phyloP scores from a whole-genome alignment of 2,888 invertebrate species.

The Anarsia innoxiella region DNA sequence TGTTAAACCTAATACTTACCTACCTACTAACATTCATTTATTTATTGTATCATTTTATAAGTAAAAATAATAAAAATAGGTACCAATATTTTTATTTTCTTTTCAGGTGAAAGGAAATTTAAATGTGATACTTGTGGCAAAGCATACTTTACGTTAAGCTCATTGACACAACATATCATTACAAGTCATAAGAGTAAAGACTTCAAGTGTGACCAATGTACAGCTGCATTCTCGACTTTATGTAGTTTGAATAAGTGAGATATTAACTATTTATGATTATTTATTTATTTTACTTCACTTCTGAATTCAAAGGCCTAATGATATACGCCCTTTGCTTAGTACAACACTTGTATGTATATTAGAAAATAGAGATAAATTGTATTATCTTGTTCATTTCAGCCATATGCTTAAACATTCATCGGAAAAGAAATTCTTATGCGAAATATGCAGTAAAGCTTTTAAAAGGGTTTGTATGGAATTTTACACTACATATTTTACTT shows the following conservation, averaged over 20 bases:
- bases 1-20: too few relatives aligned
- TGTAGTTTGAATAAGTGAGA: too few relatives aligned
- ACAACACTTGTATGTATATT: not conserved
- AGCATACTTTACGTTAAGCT: slow-evolving; percentile 25
- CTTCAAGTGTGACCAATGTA: slow-evolving; percentile 43
- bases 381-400: slow-evolving; percentile 8
- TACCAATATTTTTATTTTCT: slow-evolving; percentile 3
- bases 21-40: too few relatives aligned
- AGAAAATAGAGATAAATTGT: not conserved
- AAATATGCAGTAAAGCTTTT: slow-evolving; percentile 44
- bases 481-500: not conserved
- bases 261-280: too few relatives aligned
- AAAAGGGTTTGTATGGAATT: slow-evolving; percentile 36
- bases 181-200: slow-evolving; percentile 19
- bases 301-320: too few relatives aligned
- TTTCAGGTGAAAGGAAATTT: slow-evolving; percentile 35
- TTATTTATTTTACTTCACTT: too few relatives aligned
- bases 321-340: not conserved
- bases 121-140: slow-evolving; percentile 43
- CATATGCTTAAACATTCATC: slow-evolving; percentile 33
- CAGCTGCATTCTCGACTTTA: slow-evolving; percentile 35
- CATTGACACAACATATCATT: slow-evolving; percentile 23
- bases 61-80: too few relatives aligned
- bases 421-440: slow-evolving; percentile 32
- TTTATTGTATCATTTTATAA: too few relatives aligned